A percentile compares a stretch with the other conserved stretches of the same genome.
phyloP scores from a whole-genome alignment of 2,797 vertebrate species.

The Diplodus sargus region DNA sequence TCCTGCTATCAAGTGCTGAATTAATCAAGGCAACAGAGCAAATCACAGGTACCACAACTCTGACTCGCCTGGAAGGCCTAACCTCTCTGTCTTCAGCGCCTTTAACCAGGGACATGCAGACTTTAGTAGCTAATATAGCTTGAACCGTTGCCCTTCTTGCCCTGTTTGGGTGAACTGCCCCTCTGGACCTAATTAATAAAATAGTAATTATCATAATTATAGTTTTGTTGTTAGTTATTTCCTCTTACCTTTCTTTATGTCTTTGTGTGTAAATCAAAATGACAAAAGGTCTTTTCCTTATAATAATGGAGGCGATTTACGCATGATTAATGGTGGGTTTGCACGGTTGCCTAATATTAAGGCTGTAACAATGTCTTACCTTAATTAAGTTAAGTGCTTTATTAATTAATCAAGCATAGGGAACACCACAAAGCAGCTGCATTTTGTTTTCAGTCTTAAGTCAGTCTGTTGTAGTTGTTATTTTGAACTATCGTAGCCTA shows the following conservation, averaged over 20 bases:
- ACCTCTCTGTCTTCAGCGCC: constrained; percentile 32
- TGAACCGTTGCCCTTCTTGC: constrained; percentile 7
- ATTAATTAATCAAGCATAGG: not conserved
- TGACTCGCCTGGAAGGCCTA: constrained; percentile 41
- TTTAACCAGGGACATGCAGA: constrained; percentile 25
- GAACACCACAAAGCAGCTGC: not conserved
- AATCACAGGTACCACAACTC: constrained; percentile 39
- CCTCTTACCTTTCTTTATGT: not conserved
- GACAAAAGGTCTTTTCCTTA: not conserved
- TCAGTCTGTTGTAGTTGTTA: not conserved
- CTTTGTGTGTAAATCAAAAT: not conserved
- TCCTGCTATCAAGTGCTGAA: constrained; percentile 45
- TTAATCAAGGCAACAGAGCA: constrained; percentile 49
- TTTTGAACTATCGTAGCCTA: not conserved
- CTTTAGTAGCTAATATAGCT: constrained; percentile 24
- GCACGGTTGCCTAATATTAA: not conserved
- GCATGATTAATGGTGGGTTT: not conserved
- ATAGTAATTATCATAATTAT: constrained; percentile 17
- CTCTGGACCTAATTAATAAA: constrained; percentile 22
- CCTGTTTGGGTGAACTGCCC: not conserved
- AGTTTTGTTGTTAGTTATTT: not conserved
- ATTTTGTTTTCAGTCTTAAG: not conserved
- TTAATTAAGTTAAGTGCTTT: too few relatives aligned
- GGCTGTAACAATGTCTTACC: not conserved
- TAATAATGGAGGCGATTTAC: not conserved